phyloP scores from a whole-genome alignment of 30 jellyfish, hydroid and myxozoan species.

The Turritopsis rubra region DNA sequence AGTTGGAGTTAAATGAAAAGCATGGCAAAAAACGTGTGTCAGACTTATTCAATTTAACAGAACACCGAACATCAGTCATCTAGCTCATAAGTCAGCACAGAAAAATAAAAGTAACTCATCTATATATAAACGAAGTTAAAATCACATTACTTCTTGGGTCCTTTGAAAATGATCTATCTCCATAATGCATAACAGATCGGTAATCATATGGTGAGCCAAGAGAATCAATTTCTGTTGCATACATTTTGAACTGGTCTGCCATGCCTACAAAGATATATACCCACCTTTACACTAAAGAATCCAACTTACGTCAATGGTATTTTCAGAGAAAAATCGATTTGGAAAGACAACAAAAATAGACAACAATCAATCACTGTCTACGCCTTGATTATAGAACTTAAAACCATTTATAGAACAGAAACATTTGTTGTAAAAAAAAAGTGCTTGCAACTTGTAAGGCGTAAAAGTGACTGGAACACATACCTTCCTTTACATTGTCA shows the following conservation, averaged over 20 bases:
- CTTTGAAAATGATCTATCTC: slow-evolving; percentile 61
- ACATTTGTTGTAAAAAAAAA: too few relatives aligned
- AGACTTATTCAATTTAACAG: too few relatives aligned
- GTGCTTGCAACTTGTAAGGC: too few relatives aligned
- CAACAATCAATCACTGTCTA: too few relatives aligned
- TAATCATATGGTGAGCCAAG: slow-evolving; percentile 74
- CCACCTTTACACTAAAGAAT: not conserved
- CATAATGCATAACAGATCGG: slow-evolving; percentile 78
- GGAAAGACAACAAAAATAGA: too few relatives aligned
- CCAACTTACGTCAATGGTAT: not conserved
- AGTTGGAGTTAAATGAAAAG: too few relatives aligned
- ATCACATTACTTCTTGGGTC: slow-evolving; percentile 13
- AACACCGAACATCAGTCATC: too few relatives aligned
- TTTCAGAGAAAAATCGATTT: slow-evolving; percentile 1
- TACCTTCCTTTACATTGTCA: slow-evolving; percentile 47
- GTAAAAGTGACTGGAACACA: not conserved
- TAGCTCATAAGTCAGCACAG: too few relatives aligned
- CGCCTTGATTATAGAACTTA: too few relatives aligned
- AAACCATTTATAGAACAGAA: too few relatives aligned
- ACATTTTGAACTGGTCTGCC: slow-evolving; percentile 61
- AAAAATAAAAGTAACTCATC: too few relatives aligned
- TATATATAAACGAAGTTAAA: not conserved
- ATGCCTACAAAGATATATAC: slow-evolving; percentile 27
- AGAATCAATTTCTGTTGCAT: slow-evolving; percentile 62
- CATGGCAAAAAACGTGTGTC: too few relatives aligned